Conservation (phyloP, 1,140 invertebrate genomes). For the Drosophila kepulauana region DNA sequence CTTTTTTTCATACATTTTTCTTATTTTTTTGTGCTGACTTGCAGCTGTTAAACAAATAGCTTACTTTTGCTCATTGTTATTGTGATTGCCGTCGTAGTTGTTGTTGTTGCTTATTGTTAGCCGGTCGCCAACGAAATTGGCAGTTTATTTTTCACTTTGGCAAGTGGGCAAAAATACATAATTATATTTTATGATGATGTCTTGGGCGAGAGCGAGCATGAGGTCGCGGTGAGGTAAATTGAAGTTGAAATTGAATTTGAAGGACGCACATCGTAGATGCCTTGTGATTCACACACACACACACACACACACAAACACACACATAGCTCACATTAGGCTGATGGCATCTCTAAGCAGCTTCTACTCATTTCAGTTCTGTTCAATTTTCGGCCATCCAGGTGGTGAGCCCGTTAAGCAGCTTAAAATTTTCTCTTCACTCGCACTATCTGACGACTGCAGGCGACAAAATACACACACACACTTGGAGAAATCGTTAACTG, state of each 20-base stretch:
- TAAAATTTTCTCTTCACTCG: constrained; percentile 12
- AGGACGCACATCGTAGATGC: background rate
- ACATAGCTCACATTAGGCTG: constrained; percentile 27
- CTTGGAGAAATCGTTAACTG: constrained; percentile 1
- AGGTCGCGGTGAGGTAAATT: constrained; percentile 52
- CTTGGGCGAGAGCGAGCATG: constrained; percentile 12
- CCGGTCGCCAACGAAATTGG: constrained; percentile 74
- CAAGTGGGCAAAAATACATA: constrained; percentile 60
- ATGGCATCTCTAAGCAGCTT: constrained; percentile 29
- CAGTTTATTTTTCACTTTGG: constrained; percentile 79
- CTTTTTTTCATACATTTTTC: constrained; percentile 18
- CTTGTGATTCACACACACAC: constrained; percentile 8
- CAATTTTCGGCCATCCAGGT: background rate
- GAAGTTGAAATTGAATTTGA: constrained; percentile 51
- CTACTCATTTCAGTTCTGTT: background rate
- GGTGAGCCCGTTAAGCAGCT: constrained; percentile 37
- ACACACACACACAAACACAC: background rate
- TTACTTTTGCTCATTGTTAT: constrained; percentile 67
- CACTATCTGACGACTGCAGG: constrained; percentile 24
- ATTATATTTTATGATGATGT: constrained; percentile 79
- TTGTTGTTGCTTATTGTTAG: constrained; percentile 76
- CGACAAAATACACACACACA: background rate
- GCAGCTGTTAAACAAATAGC: constrained; percentile 81
- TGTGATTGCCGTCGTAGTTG: constrained; percentile 18
- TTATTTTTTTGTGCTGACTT: constrained; percentile 73